Evolutionary conservation across 2,888 invertebrate genomes (phyloP).

Genomic region (Machimus rusticus): DNA sequence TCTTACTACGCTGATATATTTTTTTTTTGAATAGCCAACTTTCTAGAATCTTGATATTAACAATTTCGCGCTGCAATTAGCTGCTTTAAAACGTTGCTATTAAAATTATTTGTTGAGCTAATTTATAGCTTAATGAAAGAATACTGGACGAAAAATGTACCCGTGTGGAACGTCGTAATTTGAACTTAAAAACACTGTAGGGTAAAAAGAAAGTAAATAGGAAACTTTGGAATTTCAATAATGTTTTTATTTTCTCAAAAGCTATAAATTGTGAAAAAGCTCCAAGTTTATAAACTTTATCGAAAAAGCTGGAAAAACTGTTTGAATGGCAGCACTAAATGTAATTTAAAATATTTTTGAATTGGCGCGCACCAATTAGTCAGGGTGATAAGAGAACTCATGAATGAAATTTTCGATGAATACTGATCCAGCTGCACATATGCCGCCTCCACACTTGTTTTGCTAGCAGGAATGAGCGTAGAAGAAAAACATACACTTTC

Average conservation of each 20-base stretch:
- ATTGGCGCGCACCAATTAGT: neutral
- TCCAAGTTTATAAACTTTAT: neutral
- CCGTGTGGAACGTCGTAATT: too few species aligned
- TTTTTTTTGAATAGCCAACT: too few species aligned
- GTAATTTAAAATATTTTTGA: neutral
- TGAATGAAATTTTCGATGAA: slow-evolving; percentile 32
- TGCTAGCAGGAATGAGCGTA: neutral
- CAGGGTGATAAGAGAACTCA: neutral
- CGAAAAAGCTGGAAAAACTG: neutral
- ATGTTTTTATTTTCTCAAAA: neutral
- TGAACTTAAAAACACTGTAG: neutral
- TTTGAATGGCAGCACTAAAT: neutral
- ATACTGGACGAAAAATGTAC: neutral
- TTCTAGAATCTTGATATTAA: too few species aligned
- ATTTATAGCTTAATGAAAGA: neutral
- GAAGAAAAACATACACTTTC: neutral
- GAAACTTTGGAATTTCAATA: neutral
- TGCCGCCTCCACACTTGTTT: neutral
- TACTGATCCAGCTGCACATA: neutral
- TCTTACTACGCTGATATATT: too few species aligned
- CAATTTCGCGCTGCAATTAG: too few species aligned
- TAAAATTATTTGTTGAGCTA: too few species aligned
- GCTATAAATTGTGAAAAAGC: neutral
- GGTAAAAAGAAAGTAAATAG: neutral
- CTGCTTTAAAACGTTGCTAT: too few species aligned